These are phyloP conservation scores for Alcedo quadribrachys DNA, from an alignment of 2,797 vertebrate genomes.

Conservation along the genomic window DNA sequence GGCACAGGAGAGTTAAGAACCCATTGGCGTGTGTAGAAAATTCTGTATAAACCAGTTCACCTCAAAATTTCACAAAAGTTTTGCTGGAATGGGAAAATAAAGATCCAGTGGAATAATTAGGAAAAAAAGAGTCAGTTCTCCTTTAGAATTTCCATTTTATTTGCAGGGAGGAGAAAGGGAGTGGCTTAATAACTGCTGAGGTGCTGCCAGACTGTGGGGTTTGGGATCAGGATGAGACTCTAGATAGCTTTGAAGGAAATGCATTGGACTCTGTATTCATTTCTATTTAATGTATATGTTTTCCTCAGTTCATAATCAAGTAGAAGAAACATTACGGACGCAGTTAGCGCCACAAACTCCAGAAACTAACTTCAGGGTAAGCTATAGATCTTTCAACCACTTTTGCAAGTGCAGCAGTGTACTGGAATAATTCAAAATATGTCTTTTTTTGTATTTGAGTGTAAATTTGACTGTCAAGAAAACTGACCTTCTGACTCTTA, in stretches of 20 bases:
- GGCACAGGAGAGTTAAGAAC: neutral
- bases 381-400: conserved; percentile 72
- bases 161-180: neutral
- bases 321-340: conserved; percentile 85
- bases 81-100: neutral
- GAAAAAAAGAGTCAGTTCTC: neutral
- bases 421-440: conserved; percentile 53
- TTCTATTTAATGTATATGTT: conserved; percentile 78
- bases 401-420: conserved; percentile 59
- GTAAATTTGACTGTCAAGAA: conserved; percentile 61
- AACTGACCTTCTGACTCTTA: conserved; percentile 57
- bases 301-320: conserved; percentile 84
- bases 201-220: conserved; percentile 44
- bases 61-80: neutral
- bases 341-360: conserved; percentile 84
- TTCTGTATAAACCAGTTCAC: neutral
- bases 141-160: neutral
- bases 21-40: neutral
- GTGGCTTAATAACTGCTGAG: neutral
- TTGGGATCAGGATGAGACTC: conserved; percentile 33
- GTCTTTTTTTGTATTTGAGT: conserved; percentile 63
- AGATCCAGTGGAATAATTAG: neutral
- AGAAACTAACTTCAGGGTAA: conserved; percentile 87
- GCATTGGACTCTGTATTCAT: conserved; percentile 77
- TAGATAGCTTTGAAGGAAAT: conserved; percentile 60